Evolutionary conservation across 2,113 vertebrate species (phyloP).

Genomic region (Mustela nigripes): DNA sequence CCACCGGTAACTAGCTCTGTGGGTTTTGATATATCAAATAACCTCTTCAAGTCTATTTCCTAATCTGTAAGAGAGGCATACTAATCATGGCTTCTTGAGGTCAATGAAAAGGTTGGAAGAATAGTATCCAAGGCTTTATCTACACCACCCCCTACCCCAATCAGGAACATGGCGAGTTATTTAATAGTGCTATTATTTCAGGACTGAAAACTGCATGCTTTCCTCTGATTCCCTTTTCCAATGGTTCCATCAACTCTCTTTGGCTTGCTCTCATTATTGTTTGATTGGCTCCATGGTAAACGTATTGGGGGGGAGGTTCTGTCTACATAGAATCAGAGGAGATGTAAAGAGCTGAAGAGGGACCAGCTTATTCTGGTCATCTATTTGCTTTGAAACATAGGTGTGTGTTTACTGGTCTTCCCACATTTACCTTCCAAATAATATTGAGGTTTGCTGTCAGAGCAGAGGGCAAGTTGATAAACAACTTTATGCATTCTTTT

Average conservation of each 20-base stretch:
- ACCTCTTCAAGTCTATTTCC: background rate
- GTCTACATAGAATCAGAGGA: background rate
- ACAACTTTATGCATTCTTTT: background rate
- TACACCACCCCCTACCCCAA: background rate
- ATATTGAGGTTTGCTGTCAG: background rate
- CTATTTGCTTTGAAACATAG: background rate
- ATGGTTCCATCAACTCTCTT: background rate
- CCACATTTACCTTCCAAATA: background rate
- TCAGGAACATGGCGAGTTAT: background rate
- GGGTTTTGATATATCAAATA: background rate
- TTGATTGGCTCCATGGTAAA: background rate
- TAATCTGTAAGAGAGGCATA: background rate
- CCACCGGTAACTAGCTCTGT: background rate
- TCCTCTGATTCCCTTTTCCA: background rate
- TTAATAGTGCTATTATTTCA: background rate
- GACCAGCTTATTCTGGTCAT: background rate
- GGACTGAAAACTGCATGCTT: fast-evolving
- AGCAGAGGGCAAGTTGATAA: background rate
- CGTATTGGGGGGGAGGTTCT: too few species aligned
- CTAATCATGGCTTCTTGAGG: background rate
- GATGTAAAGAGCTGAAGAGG: background rate
- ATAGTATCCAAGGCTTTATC: background rate
- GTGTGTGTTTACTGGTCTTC: background rate
- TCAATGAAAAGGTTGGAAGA: background rate
- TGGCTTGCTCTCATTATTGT: background rate